Base-by-base conservation (phyloP, 2,113 vertebrate species). In the Corvus moneduloides region DNA sequence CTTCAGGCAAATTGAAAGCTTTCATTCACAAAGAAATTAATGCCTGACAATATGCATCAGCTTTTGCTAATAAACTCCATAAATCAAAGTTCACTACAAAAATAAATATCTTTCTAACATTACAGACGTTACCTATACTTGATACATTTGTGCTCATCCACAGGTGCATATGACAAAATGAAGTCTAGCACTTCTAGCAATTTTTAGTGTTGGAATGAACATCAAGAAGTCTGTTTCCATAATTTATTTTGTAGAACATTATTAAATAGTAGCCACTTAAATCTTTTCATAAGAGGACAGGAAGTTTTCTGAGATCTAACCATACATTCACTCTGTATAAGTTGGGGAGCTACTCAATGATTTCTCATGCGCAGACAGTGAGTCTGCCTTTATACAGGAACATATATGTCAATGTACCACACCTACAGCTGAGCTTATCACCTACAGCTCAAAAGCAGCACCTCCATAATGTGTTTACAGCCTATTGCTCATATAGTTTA, bases 21-120 rank as follows among this genome's bases (percentile, higher is more conserved):
- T 77, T 51, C 3, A 61, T 55, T 79, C 20, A 54, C 35, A 27
- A 41, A 61, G 8, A 85, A 95, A 68, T 43, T 39, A 66, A 39
- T 0, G 0, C 11, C 30, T n/a, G 12, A 39, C 12, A 63, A 30
- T 8, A 18, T 1, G 0, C 8, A 68, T 16, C 24, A 35, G 9
- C 20, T 55, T 83, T 79, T 72, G 16, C 23, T 64, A 44, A 76
- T 49, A 14, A 88, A 41, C 15, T 27, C 13, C n/a, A 3, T 74
- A 56, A 55, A 66, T 52, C 7, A 32, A 66, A 18, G 8, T 39
- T 73, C 6, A 54, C 37, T 75, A 32, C 7, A 62, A 43, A 92
- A 92, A 44, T 22, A 82, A 77, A 16, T 46, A 14, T 16, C 22
- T 51, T 76, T 43, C 32, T 72, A 75, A 20, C 11, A 28, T 51